Conservation (phyloP, 2,888 invertebrate species). For the Tineola bisselliella region DNA sequence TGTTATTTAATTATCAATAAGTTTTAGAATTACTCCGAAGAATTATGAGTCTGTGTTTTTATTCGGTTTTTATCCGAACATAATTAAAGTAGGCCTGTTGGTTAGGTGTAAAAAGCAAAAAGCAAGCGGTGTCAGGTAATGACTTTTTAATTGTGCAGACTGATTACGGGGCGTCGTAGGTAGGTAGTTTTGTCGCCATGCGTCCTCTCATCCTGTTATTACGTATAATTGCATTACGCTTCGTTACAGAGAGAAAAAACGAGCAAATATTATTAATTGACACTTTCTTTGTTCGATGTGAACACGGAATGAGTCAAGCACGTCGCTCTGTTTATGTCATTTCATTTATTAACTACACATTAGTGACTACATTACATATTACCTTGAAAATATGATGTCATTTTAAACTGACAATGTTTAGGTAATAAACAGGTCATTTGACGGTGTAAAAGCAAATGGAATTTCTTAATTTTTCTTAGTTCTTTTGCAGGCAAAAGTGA, state of each 20-base stretch:
- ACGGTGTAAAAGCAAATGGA: no score
- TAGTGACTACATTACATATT: background rate
- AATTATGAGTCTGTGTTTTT: constrained; percentile 20
- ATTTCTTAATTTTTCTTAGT: no score
- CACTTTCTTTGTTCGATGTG: constrained; percentile 55
- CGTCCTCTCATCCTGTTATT: constrained; percentile 64
- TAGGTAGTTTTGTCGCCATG: constrained; percentile 42
- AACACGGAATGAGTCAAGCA: background rate
- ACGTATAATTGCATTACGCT: constrained; percentile 66
- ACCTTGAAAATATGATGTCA: background rate
- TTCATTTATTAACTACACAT: background rate
- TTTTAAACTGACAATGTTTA: background rate
- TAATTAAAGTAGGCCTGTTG: constrained; percentile 46
- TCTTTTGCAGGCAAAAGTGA: no score
- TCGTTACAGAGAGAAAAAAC: constrained; percentile 60
- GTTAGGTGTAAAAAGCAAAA: constrained; percentile 60
- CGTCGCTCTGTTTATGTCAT: background rate
- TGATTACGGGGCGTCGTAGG: constrained; percentile 48
- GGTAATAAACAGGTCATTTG: background rate
- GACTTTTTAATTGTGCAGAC: constrained; percentile 63
- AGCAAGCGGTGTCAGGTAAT: constrained; percentile 46
- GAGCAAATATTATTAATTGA: constrained; percentile 60
- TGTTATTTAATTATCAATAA: no score
- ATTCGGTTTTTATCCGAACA: constrained; percentile 36
- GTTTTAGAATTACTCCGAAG: background rate